Evolutionary conservation across 2,113 vertebrate genomes (phyloP).

Genomic region (Bettongia penicillata): DNA sequence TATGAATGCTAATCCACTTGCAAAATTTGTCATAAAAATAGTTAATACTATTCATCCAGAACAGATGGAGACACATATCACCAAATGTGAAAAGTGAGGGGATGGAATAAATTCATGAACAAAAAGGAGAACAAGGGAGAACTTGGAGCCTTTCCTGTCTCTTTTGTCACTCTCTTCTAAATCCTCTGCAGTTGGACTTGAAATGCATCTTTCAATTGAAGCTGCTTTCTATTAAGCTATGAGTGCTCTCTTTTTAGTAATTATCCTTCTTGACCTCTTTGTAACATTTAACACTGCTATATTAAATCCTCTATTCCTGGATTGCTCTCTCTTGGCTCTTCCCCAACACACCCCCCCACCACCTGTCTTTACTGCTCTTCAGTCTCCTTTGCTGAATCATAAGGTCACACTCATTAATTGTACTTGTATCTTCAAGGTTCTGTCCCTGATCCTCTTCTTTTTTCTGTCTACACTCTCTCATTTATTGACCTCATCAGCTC

Average conservation of each 20-base stretch:
- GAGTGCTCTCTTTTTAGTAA: neutral
- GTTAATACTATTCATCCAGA: neutral
- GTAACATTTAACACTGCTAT: neutral
- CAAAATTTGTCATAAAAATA: slow-evolving; percentile 42
- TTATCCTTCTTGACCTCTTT: neutral
- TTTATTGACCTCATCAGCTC: neutral
- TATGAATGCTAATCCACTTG: neutral
- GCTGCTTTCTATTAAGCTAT: neutral
- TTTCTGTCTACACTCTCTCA: neutral
- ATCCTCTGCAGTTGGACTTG: neutral
- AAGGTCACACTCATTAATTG: neutral
- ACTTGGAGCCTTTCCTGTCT: neutral
- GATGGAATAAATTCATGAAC: neutral
- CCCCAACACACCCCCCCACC: neutral
- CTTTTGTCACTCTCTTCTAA: neutral
- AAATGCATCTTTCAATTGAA: neutral
- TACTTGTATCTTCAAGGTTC: neutral
- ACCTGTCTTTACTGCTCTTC: neutral
- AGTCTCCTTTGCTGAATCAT: neutral
- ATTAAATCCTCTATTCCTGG: neutral
- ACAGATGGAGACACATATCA: neutral
- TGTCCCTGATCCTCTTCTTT: neutral
- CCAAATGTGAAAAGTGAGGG: slow-evolving; percentile 1
- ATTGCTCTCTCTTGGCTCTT: neutral
- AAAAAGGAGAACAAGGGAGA: neutral